These are phyloP conservation scores for Charaxes varanes DNA, from an alignment of 1,140 invertebrate genomes.

Conservation along the genomic window DNA sequence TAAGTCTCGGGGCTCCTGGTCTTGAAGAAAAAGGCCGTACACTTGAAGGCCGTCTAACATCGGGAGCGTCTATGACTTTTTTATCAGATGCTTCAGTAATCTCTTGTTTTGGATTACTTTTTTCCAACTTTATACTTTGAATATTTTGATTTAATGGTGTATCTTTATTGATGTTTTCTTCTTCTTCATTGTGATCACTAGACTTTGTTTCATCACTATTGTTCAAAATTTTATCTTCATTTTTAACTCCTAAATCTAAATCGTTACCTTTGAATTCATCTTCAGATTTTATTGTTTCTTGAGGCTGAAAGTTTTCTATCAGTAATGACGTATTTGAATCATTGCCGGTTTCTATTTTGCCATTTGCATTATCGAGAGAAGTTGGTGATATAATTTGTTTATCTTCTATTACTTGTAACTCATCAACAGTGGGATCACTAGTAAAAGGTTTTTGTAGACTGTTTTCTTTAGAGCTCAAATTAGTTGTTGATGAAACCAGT, in stretches of 20 bases:
- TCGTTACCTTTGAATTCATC: not conserved
- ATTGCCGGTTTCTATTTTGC: not conserved
- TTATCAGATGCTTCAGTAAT: conserved; percentile 2
- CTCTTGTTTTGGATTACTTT: not conserved
- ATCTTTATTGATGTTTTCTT: not conserved
- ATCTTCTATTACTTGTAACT: conserved; percentile 2
- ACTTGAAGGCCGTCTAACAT: conserved; percentile 75
- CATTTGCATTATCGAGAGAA: not conserved
- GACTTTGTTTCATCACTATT: not conserved
- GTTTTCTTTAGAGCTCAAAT: too few relatives aligned
- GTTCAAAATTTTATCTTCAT: not conserved
- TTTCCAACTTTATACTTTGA: too few relatives aligned
- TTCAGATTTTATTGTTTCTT: conserved; percentile 2
- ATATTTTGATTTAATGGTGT: too few relatives aligned
- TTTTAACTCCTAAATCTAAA: not conserved
- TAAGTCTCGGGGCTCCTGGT: conserved; percentile 83
- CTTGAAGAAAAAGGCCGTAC: conserved; percentile 84
- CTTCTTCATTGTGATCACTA: not conserved
- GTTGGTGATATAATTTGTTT: not conserved
- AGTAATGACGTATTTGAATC: not conserved
- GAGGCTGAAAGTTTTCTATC: not conserved
- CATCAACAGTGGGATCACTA: too few relatives aligned
- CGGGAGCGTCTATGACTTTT: conserved; percentile 2
- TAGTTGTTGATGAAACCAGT: too few relatives aligned
- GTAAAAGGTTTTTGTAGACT: too few relatives aligned